phyloP scores from a whole-genome alignment of 1,140 invertebrate genomes.

The Stegodyphus dumicola region DNA sequence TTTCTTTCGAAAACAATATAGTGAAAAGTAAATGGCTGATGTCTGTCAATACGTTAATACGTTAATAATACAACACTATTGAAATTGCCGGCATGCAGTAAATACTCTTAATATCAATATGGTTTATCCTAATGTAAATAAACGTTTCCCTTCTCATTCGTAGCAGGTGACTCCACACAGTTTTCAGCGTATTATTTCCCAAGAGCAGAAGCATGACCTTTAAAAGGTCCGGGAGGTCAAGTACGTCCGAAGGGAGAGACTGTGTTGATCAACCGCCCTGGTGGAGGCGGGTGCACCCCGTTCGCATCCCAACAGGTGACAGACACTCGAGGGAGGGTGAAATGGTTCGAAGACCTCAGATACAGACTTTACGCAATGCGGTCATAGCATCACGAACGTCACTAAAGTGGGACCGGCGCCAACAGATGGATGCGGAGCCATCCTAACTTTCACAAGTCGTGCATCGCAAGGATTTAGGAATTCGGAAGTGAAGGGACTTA shows the following conservation, averaged over 20 bases:
- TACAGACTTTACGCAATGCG: conserved; percentile 35
- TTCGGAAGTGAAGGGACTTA: conserved; percentile 9
- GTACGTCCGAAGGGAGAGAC: background rate
- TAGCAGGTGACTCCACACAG: too few relatives aligned
- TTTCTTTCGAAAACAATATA: too few relatives aligned
- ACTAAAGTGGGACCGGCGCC: background rate
- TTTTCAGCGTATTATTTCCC: too few relatives aligned
- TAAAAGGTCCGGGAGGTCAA: conserved; percentile 19
- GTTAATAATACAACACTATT: too few relatives aligned
- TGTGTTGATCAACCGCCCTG: background rate
- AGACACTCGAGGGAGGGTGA: too few relatives aligned
- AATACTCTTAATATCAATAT: too few relatives aligned
- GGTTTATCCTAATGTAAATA: too few relatives aligned
- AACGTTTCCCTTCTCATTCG: too few relatives aligned
- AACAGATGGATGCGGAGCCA: background rate
- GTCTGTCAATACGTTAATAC: too few relatives aligned
- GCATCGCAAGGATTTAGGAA: background rate
- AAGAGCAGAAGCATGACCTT: conserved; percentile 16
- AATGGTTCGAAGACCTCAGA: background rate
- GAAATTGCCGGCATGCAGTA: too few relatives aligned
- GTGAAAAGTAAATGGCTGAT: too few relatives aligned
- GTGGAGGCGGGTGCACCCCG: background rate
- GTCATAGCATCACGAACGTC: background rate
- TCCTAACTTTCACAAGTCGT: background rate
- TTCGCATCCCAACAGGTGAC: conserved; percentile 48